phyloP scores from a whole-genome alignment of 2,113 vertebrate genomes.

The Callithrix jacchus region DNA sequence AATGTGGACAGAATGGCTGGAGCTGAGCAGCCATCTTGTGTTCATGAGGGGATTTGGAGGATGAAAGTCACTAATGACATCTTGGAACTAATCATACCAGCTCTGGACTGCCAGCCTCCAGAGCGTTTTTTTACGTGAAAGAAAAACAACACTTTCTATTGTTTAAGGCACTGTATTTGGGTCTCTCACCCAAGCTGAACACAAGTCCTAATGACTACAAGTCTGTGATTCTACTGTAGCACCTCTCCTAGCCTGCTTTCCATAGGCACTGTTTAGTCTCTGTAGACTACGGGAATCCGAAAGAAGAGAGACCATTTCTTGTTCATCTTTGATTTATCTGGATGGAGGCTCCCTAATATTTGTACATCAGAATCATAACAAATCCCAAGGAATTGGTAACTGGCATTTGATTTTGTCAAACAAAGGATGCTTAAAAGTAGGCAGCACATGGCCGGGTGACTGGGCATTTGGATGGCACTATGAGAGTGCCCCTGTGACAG shows the following conservation, averaged over 20 bases:
- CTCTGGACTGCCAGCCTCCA: not conserved
- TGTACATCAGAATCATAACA: not conserved
- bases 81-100: not conserved
- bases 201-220: not conserved
- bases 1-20: not conserved
- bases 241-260: not conserved
- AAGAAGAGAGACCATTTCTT: not conserved
- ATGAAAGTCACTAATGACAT: not conserved
- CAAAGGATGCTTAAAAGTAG: not conserved
- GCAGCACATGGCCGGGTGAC: not conserved
- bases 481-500: not conserved
- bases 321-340: not conserved
- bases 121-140: too few species aligned
- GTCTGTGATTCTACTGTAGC: rapidly evolving
- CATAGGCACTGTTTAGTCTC: not conserved
- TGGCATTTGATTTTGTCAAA: not conserved
- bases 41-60: not conserved
- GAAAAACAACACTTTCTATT: not conserved
- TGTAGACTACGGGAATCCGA: not conserved
- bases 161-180: too few species aligned
- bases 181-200: not conserved
- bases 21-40: not conserved
- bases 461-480: too few species aligned
- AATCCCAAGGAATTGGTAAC: not conserved
- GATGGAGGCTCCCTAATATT: too few species aligned